Conservation (phyloP, 2,888 invertebrate genomes). For the Sesia apiformis region DNA sequence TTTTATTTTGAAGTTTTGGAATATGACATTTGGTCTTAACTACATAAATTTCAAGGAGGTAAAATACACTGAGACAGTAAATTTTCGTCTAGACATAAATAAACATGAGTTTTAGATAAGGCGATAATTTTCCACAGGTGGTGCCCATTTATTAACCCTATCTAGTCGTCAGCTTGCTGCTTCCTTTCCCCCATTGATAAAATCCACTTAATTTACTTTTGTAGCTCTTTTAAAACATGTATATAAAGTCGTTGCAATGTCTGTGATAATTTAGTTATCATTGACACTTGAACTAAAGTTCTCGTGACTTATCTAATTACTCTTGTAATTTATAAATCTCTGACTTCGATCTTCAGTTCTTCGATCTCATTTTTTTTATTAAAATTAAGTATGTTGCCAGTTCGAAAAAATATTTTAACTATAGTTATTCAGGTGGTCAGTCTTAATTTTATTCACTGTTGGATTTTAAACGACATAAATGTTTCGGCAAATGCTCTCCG, state of each 20-base stretch:
- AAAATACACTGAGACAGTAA: no score
- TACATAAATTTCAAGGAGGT: no score
- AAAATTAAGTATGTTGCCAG: no score
- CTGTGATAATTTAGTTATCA: background rate
- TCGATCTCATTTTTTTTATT: no score
- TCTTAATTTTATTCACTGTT: background rate
- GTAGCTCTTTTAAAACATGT: background rate
- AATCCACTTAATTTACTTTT: background rate
- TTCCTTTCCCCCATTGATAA: background rate
- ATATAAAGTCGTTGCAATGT: background rate
- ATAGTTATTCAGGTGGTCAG: background rate
- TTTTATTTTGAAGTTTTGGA: no score
- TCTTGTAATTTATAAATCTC: no score
- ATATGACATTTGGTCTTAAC: no score
- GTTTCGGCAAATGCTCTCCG: background rate
- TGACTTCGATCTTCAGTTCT: no score
- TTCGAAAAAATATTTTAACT: no score
- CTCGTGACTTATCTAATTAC: no score
- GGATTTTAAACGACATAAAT: background rate
- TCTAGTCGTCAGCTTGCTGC: background rate
- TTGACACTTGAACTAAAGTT: background rate
- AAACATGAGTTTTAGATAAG: slow-evolving; percentile 1
- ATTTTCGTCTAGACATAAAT: background rate
- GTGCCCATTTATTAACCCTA: background rate
- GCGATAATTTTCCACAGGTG: slow-evolving; percentile 7